Evolutionary conservation across 2,113 vertebrate genomes (phyloP), one percentile per base, ranked within the genome.

Genomic region (Ameiurus melas): DNA sequence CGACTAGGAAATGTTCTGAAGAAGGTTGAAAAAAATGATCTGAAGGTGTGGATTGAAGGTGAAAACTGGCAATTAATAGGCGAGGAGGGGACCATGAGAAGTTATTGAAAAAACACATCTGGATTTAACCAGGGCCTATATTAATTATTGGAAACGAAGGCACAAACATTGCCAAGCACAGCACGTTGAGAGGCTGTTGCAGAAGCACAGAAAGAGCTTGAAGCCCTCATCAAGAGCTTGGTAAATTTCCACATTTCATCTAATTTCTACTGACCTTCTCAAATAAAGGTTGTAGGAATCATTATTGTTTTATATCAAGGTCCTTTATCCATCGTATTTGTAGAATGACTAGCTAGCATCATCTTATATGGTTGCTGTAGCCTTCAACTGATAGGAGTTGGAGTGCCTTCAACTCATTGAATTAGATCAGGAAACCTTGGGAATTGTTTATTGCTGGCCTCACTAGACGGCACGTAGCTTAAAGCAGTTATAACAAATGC

Each of bases 151-250:
- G n/a, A n/a, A n/a, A n/a, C n/a, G n/a, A n/a, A n/a, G n/a, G n/a
- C n/a, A n/a, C n/a, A n/a, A n/a, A n/a, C n/a, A n/a, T n/a, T n/a
- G n/a, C n/a, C n/a, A n/a, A n/a, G n/a, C n/a, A n/a, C n/a, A n/a
- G n/a, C n/a, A n/a, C n/a, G n/a, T n/a, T n/a, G n/a, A n/a, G n/a
- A 97, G 10, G 97, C 98, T 0, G 98, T 99, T 87, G 95, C 95
- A 53, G 98, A 99, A 47, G 98, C 98, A 0, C 97, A 98, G 93
- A 97, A 94, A 87, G 98, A 99, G 90, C 94, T 99, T 91, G 97
- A 99, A 92, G 94, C 95, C 0, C 96, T 99, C 85, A 99, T 99
- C 89, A 97, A 96, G 94, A 97, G 96, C 94, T 93, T 99, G 97
- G 98, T 99, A 91, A 85, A 81, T 9, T 25, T n/a, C n/a, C 16